These are phyloP conservation scores for Isoperla grammatica DNA, from an alignment of 2,888 invertebrate species.

Conservation along the genomic window DNA sequence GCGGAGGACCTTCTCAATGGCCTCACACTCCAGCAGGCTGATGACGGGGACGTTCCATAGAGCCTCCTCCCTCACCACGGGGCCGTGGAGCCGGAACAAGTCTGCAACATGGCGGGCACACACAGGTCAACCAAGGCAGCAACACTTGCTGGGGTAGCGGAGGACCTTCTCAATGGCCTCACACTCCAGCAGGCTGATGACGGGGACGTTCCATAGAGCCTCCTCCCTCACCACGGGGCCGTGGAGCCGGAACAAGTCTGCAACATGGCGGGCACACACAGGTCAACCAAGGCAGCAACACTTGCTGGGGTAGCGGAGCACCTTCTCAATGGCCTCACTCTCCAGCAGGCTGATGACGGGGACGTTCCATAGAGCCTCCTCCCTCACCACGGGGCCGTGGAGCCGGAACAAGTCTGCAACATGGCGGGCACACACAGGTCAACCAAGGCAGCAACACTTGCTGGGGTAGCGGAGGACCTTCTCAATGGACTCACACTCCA, in stretches of 20 bases:
- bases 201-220: constrained; percentile 62
- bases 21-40: constrained; percentile 62
- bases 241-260: constrained; percentile 64
- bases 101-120: constrained; percentile 47
- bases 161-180: constrained; percentile 72
- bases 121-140: no score
- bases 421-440: background rate
- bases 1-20: constrained; percentile 73
- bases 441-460: no score
- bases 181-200: constrained; percentile 66
- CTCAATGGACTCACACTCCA: constrained; percentile 66
- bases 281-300: no score
- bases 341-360: constrained; percentile 69
- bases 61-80: constrained; percentile 70
- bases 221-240: constrained; percentile 75
- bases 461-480: constrained; percentile 66
- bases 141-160: constrained; percentile 63
- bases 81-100: constrained; percentile 64
- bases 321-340: constrained; percentile 65
- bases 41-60: constrained; percentile 67
- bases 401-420: constrained; percentile 58
- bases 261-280: constrained; percentile 36
- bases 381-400: constrained; percentile 72
- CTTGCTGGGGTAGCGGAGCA: constrained; percentile 65
- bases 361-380: constrained; percentile 67